Base-by-base conservation (phyloP, 2,888 invertebrate species). In the Schrankia costaestrigalis region DNA sequence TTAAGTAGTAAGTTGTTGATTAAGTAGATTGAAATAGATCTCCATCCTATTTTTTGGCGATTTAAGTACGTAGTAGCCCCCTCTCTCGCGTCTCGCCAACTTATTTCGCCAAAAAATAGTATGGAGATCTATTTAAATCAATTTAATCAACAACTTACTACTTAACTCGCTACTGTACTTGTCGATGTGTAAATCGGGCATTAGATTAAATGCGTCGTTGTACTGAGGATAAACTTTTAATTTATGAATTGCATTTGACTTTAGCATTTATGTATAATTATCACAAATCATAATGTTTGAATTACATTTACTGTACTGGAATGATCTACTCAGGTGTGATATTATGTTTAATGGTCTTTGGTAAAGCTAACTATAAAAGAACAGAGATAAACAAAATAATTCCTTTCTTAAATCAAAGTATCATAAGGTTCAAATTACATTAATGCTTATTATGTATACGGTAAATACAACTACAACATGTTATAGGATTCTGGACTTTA, bases 271-370 rank as follows among this genome's bases (percentile, higher is more conserved):
- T 70, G 66, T 63, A 63, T 69, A 77, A 77, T 78, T 78, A 75
- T 66, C 63, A 65, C 73, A 77, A 77, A 76, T 80, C 77, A 76
- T 67, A 69, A 71, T 74, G 71, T 72, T 71, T 73, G 46, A 58
- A 46, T 55, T 58, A 44, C 61, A 57, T 69, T 74, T 56, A 58
- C 60, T 48, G 55, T 46, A 52, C 58, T 56, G 55, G 51, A 59
- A 64, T 52, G 56, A 52, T 38, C 41, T 41, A 51, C 45, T 46
- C 46, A 46, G 54, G 55, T 66, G 40, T 55, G 30, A 46, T 54
- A 55, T 51, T 48, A 48, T 64, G 63, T 65, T 65, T 60, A 61
- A 66, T 56, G 41, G 42, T 58, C 48, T 63, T 52, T 49, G 36
- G 24, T 30, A 41, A 14, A 45, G 11, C 15, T 40, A 33, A 26